These are phyloP conservation scores for Metallyticus violacea DNA, from an alignment of 2,888 invertebrate species.

Conservation along the genomic window DNA sequence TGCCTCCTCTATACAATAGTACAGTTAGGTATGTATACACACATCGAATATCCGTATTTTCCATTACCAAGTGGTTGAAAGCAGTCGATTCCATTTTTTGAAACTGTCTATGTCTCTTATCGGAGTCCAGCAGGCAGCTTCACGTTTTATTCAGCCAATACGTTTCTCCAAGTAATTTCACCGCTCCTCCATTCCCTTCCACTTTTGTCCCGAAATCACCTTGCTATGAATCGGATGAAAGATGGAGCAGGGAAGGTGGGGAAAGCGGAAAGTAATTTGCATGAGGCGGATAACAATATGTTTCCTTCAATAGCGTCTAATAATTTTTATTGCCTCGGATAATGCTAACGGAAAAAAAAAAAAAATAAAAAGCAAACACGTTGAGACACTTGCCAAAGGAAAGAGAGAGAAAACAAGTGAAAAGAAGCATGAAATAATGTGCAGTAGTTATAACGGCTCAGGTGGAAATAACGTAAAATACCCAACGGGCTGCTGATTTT, in stretches of 20 bases:
- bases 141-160: slow-evolving; percentile 13
- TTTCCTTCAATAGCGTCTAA: slow-evolving; percentile 11
- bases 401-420: background rate
- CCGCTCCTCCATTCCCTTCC: background rate
- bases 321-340: slow-evolving; percentile 4
- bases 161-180: background rate
- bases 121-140: slow-evolving; percentile 12
- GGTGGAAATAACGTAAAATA: background rate
- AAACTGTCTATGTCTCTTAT: background rate
- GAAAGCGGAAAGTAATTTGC: background rate
- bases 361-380: no score
- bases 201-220: background rate
- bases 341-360: background rate
- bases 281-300: slow-evolving; percentile 15
- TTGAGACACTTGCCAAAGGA: background rate
- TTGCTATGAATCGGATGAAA: background rate
- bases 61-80: background rate
- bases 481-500: no score
- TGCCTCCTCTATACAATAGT: background rate
- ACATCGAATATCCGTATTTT: background rate
- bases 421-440: background rate
- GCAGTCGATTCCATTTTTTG: background rate
- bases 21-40: background rate
- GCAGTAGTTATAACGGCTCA: background rate
- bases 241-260: background rate